Percentiles rank a stretch among this genome's conserved stretches.
Conservation (phyloP, 2,888 invertebrate species). For the Mamestra brassicae region DNA sequence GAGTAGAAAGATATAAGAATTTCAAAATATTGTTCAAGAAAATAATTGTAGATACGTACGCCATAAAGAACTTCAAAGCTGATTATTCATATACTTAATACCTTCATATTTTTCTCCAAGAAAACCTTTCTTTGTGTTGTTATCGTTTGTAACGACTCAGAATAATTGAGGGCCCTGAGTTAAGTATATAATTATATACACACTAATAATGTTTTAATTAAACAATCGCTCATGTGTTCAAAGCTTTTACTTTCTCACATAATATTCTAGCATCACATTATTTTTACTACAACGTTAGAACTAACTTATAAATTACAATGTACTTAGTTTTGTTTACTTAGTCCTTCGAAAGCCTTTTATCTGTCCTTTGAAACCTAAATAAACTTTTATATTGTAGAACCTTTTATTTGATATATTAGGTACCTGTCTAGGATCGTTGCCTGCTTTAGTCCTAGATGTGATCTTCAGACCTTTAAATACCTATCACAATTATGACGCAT, state of each 20-base stretch:
- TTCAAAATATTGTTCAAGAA: too few relatives aligned
- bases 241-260: conserved; percentile 28
- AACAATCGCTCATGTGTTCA: conserved; percentile 27
- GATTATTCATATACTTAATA: conserved; percentile 21
- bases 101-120: conserved; percentile 14
- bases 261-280: conserved; percentile 17
- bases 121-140: conserved; percentile 49
- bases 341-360: conserved; percentile 41
- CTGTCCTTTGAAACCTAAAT: conserved; percentile 28
- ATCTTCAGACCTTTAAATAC: conserved; percentile 1
- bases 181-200: conserved; percentile 41
- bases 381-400: conserved; percentile 9
- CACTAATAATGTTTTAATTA: conserved; percentile 45
- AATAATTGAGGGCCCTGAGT: conserved; percentile 51
- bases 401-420: conserved; percentile 22
- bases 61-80: conserved; percentile 35
- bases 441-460: neutral
- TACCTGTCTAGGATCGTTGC: neutral
- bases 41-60: too few relatives aligned
- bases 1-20: too few relatives aligned
- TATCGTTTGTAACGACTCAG: conserved; percentile 36
- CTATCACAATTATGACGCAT: neutral
- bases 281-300: conserved; percentile 26
- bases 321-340: conserved; percentile 19
- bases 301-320: conserved; percentile 24